Evolutionary conservation across 2,113 vertebrate species (phyloP), one percentile per base, ranked within the genome.

Genomic region (Phyllostomus hastatus): DNA sequence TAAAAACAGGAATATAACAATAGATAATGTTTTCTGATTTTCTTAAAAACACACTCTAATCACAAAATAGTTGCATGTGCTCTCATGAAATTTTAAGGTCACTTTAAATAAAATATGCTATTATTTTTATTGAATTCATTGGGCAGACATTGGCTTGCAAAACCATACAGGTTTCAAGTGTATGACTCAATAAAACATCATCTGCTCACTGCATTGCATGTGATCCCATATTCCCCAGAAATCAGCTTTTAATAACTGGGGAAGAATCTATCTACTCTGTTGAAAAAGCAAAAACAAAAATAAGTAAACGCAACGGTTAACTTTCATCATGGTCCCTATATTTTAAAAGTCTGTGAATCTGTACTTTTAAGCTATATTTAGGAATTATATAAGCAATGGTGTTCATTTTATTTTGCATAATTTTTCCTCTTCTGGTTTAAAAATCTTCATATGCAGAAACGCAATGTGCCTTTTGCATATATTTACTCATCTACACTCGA

Each of bases 311-410:
- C 95, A 91, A 48, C 9, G 33, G 57, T 76, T 87, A 92, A 82
- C 59, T 95, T 95, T 95, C 48, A 66, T 52, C 43, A 79, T 38
- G n/a, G 86, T 83, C 43, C 28, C 75, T 96, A 15, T 89, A 89
- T 95, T 96, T 97, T 59, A 66, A 96, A 97, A 96, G 67, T 81
- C 59, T 82, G 46, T 81, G 94, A 85, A 83, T 97, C 91, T 96
- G 69, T 95, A 94, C 86, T 95, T 97, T 97, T 48, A 64, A 94
- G 78, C 87, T 96, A 87, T 96, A 89, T 95, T 96, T 96, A 94
- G 83, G 95, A 96, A 96, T 97, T 91, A 96, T 86, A 80, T 95
- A 93, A 84, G 95, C 82, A 89, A 82, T 79, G 82, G 31, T 79
- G 80, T 93, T 94, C 91, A 95, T 91, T 91, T 97, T 91, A 91